phyloP scores from a whole-genome alignment of 2,797 vertebrate genomes.

The Podarcis lilfordi region DNA sequence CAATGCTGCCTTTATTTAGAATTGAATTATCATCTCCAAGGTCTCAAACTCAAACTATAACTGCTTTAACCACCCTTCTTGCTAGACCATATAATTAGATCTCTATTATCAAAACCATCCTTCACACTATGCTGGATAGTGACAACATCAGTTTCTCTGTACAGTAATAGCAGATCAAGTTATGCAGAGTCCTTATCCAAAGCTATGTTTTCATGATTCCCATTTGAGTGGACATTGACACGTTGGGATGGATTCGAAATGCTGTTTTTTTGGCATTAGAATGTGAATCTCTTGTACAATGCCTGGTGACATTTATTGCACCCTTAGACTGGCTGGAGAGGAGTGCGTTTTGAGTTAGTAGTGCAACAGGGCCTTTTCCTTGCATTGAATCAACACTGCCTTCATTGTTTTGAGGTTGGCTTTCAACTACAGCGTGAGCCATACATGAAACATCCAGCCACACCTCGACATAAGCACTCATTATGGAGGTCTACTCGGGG shows the following conservation, averaged over 20 bases:
- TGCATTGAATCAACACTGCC: not conserved
- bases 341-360: too few species aligned
- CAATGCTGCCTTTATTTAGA: not conserved
- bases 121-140: not conserved
- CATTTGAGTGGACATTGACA: not conserved
- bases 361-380: not conserved
- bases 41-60: not conserved
- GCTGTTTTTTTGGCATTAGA: not conserved
- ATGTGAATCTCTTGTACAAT: not conserved
- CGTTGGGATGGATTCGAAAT: not conserved
- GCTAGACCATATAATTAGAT: not conserved
- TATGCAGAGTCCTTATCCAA: not conserved
- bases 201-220: not conserved
- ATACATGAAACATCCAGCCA: not conserved
- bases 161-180: not conserved
- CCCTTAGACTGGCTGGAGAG: not conserved
- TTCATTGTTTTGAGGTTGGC: not conserved
- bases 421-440: not conserved
- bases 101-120: not conserved
- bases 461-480: constrained; percentile 1
- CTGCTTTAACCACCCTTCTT: not conserved
- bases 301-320: not conserved
- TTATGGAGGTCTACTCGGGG: not conserved
- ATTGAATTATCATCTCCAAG: not conserved
- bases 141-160: not conserved